phyloP scores from a whole-genome alignment of 2,888 invertebrate species.

The Drosophila bunnanda region DNA sequence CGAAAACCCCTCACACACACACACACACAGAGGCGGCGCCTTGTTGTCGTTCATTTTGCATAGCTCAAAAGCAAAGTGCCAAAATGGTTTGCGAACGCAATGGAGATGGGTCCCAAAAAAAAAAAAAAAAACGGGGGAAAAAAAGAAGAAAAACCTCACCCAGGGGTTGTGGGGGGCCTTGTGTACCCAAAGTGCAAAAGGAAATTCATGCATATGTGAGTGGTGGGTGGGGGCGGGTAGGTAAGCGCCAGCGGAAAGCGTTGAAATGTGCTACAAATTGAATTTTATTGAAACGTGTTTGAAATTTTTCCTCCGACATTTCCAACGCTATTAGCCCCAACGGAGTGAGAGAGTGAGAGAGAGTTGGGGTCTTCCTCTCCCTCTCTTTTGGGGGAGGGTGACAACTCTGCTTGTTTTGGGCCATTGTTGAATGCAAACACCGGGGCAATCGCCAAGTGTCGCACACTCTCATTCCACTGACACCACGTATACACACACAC shows the following conservation, averaged over 20 bases:
- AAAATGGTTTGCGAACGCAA: conserved; percentile 45
- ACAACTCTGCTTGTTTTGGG: conserved; percentile 66
- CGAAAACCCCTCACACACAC: conserved; percentile 15
- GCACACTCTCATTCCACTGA: conserved; percentile 48
- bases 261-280: conserved; percentile 80
- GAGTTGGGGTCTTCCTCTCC: background rate
- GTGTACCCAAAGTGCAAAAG: conserved; percentile 69
- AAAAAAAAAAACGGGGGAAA: background rate
- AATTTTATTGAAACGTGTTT: conserved; percentile 81
- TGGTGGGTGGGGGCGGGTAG: conserved; percentile 13
- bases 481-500: background rate
- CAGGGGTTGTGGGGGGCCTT: conserved; percentile 5
- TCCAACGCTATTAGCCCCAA: conserved; percentile 38
- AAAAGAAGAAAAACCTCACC: background rate
- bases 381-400: conserved; percentile 31
- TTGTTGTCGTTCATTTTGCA: conserved; percentile 52
- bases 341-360: conserved; percentile 1
- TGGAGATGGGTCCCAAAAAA: conserved; percentile 22
- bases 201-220: conserved; percentile 80
- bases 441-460: conserved; percentile 59
- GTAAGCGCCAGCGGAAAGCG: conserved; percentile 68
- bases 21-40: conserved; percentile 31
- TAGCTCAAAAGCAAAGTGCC: conserved; percentile 57
- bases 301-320: conserved; percentile 75
- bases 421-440: conserved; percentile 69